phyloP scores from a whole-genome alignment of 2,113 vertebrate genomes.

The Osmerus mordax region DNA sequence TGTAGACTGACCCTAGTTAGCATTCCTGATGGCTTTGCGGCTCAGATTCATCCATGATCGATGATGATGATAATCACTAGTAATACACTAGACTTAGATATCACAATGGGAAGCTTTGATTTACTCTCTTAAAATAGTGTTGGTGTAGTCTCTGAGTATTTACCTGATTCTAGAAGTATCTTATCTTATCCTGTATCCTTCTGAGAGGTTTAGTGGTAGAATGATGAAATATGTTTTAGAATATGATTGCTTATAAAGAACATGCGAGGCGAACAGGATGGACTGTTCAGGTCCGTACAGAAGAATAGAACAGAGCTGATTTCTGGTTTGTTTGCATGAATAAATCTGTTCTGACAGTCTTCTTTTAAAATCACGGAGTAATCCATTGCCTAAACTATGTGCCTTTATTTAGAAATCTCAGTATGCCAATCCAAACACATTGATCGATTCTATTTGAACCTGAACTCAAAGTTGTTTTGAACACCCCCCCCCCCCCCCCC shows the following conservation, averaged over 20 bases:
- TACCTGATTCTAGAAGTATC: slow-evolving; percentile 2
- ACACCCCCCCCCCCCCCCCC: slow-evolving; percentile 12
- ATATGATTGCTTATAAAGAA: slow-evolving; percentile 13
- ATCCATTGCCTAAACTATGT: slow-evolving; percentile 17
- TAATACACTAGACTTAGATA: slow-evolving; percentile 16
- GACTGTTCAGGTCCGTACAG: no score
- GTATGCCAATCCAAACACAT: slow-evolving; percentile 49
- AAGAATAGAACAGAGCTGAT: slow-evolving; percentile 23
- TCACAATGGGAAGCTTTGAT: slow-evolving; percentile 26
- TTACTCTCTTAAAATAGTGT: slow-evolving; percentile 14
- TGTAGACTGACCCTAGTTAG: slow-evolving; percentile 53
- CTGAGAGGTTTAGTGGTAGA: slow-evolving; percentile 22
- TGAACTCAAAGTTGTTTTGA: slow-evolving; percentile 41
- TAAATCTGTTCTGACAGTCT: slow-evolving; percentile 14
- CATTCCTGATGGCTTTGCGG: slow-evolving; percentile 49
- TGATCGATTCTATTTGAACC: slow-evolving; percentile 42
- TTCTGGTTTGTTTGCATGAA: slow-evolving; percentile 26
- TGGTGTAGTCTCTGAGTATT: slow-evolving; percentile 20
- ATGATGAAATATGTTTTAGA: neutral
- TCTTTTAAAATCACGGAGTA: slow-evolving; percentile 6
- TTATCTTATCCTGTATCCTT: slow-evolving; percentile 17
- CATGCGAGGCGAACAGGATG: neutral
- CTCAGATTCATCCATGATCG: slow-evolving; percentile 44
- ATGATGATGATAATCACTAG: slow-evolving; percentile 13
- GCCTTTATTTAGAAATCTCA: slow-evolving; percentile 39